phyloP scores from a whole-genome alignment of 2,797 vertebrate species.

The Pterois miles region DNA sequence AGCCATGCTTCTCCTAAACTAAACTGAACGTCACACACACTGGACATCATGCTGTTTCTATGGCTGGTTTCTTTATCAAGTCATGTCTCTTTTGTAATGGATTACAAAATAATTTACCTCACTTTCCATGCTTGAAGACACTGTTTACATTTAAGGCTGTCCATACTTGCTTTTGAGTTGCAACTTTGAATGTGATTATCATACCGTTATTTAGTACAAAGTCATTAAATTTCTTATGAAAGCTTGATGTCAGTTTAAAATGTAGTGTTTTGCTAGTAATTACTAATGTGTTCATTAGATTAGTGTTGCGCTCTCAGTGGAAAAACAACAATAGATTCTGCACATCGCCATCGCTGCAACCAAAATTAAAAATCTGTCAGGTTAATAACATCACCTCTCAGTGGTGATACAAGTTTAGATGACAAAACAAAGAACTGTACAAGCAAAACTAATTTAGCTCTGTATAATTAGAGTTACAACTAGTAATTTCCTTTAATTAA shows the following conservation, averaged over 20 bases:
- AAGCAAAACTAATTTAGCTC: slow-evolving; percentile 11
- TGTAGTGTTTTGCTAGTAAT: neutral
- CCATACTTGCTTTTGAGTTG: neutral
- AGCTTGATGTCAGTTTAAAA: neutral
- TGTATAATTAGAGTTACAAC: slow-evolving; percentile 5
- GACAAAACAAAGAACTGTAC: neutral
- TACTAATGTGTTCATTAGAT: neutral
- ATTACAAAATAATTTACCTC: neutral
- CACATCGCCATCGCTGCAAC: neutral
- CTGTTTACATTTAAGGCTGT: neutral
- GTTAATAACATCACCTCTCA: slow-evolving; percentile 5
- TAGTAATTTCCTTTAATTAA: neutral
- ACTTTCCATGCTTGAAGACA: neutral
- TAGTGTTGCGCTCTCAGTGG: neutral
- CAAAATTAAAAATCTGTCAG: neutral
- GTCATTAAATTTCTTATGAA: neutral
- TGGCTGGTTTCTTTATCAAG: neutral
- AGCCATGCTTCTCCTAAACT: no score
- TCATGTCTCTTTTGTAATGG: neutral
- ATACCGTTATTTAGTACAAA: neutral
- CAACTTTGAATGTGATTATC: neutral
- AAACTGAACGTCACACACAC: no score
- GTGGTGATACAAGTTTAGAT: neutral
- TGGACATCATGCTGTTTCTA: neutral
- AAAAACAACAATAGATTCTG: neutral